phyloP scores from a whole-genome alignment of 2,113 vertebrate species.

The Calidris pugnax region DNA sequence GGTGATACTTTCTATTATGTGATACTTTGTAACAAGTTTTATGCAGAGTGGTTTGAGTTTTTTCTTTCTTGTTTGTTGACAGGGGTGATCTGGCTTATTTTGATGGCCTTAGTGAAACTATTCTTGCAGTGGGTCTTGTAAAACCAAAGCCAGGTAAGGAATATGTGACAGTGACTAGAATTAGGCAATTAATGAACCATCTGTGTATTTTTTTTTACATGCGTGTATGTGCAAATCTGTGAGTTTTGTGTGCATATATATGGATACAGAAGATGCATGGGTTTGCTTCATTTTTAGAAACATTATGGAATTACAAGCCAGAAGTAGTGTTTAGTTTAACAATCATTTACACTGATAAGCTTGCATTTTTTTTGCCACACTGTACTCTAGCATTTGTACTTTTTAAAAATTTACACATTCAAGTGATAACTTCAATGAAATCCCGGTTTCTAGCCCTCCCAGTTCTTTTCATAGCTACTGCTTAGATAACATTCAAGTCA shows the following conservation, averaged over 20 bases:
- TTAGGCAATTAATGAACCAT: neutral
- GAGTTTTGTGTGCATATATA: accelerated
- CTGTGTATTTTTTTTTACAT: neutral
- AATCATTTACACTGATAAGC: neutral
- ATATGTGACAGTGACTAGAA: neutral
- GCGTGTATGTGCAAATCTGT: accelerated
- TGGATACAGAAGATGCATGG: neutral
- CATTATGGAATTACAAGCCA: neutral
- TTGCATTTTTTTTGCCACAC: neutral
- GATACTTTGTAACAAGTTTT: neutral
- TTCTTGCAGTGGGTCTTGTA: slow-evolving; percentile 95
- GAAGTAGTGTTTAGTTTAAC: neutral
- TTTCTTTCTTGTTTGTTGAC: slow-evolving; percentile 2
- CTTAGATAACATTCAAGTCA: neutral
- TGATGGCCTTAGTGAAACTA: slow-evolving; percentile 97
- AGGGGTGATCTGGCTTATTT: slow-evolving; percentile 96
- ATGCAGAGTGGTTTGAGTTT: accelerated
- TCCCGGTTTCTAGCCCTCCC: neutral
- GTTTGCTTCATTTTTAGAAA: neutral
- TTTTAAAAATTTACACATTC: neutral
- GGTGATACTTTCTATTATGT: neutral
- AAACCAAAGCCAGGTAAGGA: slow-evolving; percentile 91
- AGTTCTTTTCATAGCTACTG: neutral
- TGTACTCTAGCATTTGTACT: neutral
- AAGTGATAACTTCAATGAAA: neutral